phyloP scores from a whole-genome alignment of 2,113 vertebrate species.

The Mormyrus lacerda region DNA sequence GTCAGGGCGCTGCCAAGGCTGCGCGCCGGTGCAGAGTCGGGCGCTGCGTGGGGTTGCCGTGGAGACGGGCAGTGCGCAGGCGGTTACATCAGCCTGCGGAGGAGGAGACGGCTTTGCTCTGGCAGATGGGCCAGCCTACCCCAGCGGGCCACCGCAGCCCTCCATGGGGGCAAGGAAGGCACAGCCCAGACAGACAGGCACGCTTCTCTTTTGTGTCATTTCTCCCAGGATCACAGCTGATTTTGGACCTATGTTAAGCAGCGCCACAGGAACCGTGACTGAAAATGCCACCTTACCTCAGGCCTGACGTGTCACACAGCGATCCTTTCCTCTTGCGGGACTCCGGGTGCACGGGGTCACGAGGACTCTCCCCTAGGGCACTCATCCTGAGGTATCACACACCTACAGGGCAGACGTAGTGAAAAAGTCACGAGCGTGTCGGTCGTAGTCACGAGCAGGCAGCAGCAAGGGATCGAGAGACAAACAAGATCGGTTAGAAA shows the following conservation, averaged over 20 bases:
- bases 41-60: constrained; percentile 45
- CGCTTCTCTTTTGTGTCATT: background rate
- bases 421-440: background rate
- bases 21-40: constrained; percentile 47
- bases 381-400: constrained; percentile 85
- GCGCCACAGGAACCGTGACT: background rate
- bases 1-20: constrained; percentile 53
- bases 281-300: constrained; percentile 61
- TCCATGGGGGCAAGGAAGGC: background rate
- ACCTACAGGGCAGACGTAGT: constrained; percentile 54
- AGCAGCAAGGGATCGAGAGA: background rate
- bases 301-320: constrained; percentile 78
- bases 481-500: background rate
- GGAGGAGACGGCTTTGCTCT: constrained; percentile 17
- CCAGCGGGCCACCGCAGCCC: background rate
- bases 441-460: background rate
- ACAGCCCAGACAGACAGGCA: background rate
- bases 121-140: constrained; percentile 21
- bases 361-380: constrained; percentile 81
- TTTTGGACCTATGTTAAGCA: background rate
- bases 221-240: background rate
- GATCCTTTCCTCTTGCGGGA: constrained; percentile 88
- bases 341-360: constrained; percentile 76
- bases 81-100: constrained; percentile 43
- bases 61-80: constrained; percentile 40